Base-by-base conservation (phyloP, 1,140 invertebrate species). In the Heliconius hewitsoni region DNA sequence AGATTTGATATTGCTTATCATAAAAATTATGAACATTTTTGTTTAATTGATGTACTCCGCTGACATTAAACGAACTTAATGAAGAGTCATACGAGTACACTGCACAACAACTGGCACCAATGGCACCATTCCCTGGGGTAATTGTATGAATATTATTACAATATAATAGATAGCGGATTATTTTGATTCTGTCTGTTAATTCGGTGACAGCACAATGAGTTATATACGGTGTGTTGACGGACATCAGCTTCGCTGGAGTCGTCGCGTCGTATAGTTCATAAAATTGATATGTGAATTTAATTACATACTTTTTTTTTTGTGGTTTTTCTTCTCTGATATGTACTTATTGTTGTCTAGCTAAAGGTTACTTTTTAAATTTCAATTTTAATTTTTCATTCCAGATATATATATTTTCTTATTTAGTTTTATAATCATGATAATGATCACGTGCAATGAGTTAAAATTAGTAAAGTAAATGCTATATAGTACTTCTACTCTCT, bases 101-200 rank as follows among this genome's bases (percentile, higher is more conserved):
- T 4, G 27, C 27, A 66, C 23, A 6, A 11, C 27, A 66, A 72
- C 37, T 39, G 34, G 37, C 37, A 72, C 18, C 86, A 84, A 81
- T 82, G 85, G 85, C 88, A 86, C 82, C 87, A 81, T 89, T 91
- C 89, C 80, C 84, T 83, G 74, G 83, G 85, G 87, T 77, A 89
- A 91, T 89, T 91, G 87, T 83, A 89, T 88, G 90, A 90, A 91
- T 91, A 89, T 72, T 72, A 77, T 77, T 50, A 77, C 46, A 78
- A 60, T 88, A 90, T 87, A 92, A 91, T 87, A 87, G 87, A 88
- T 91, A 85, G 89, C 85, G 86, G 89, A 90, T 91, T 94, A 92
- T 92, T 92, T 93, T 90, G 87, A 87, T 91, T 89, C 91, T 91
- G 91, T 90, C 89, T 90, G 89, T 91, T 89, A 89, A 87, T 85